Evolutionary conservation across 2,888 invertebrate genomes (phyloP), one percentile per base, ranked within the genome.

Genomic region (Hirtodrosophila trivittata): DNA sequence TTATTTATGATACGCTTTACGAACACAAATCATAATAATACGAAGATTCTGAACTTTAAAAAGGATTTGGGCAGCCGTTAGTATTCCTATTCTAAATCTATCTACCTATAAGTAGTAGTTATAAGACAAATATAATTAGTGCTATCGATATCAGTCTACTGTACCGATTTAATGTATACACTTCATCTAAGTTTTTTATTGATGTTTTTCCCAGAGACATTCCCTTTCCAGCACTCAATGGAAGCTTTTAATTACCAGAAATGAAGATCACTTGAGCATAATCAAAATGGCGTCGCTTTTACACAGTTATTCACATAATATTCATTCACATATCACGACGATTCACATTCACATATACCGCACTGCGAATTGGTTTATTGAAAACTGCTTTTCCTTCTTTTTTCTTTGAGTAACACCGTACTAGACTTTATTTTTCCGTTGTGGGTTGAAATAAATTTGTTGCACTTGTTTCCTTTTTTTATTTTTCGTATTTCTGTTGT

Each of bases 391-490:
- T 28, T 28, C 7, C 9, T 9, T 9, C 33, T 56, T 35, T 45
- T 51, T 43, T 32, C 8, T 47, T 13, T 12, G 43, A 9, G 12
- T 14, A 28, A 46, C 55, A 52, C 37, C 45, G 21, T 28, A 28
- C 28, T 9, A 9, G 28, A 4, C 9, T 28, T 28, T 28, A n/a
- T 28, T 28, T 10, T 12, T 33, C 13, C 56, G 51, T 51, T 45
- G 41, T 49, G 46, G 43, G 18, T 58, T 50, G 25, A 26, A 37
- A 57, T 41, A 49, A 56, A 50, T 57, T 33, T 54, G 47, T 45
- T 50, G 38, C 46, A 52, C 65, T 68, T 37, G 41, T 38, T 49
- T 26, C 33, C 12, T 8, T 0, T 16, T 18, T 10, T 3, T 21
- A 13, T 25, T 30, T 47, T 54, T 42, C 46, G 50, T 9, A 8